Base-by-base conservation (phyloP, 2,888 invertebrate genomes). In the Coremacera marginata region DNA sequence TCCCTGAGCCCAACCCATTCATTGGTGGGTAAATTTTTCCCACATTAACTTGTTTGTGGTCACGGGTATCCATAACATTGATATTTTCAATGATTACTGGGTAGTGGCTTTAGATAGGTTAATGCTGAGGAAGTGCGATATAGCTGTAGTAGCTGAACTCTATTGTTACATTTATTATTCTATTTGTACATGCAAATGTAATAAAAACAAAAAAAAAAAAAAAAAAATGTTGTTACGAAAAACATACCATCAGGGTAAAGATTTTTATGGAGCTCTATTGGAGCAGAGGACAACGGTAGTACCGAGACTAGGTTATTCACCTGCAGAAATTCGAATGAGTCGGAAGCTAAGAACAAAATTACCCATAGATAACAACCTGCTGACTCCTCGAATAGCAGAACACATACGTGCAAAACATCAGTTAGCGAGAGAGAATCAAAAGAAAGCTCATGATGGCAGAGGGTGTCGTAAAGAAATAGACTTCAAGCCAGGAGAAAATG, bases 341-440 rank as follows among this genome's bases (percentile, higher is more conserved):
- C 44, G 63, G 19, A 74, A 74, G 34, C n/a, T 31, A 31, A 65
- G 63, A 11, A 16, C 51, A 27, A 74, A 65, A 65, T n/a, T 67
- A 14, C 67, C 37, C 16, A 52, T 55, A 52, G 55, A 75, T 22
- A 67, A 65, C 27, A 22, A 16, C 9, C 51, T 62, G 44, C 27
- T 65, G 2, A 67, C 19, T 55, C 14, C 65, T 51, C 67, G 55
- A 52, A 52, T 31, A 55, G 9, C 52, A 16, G 37, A 52, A n/a
- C 52, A 74, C 52, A 44, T 51, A 51, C 51, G 14, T 51, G 65
- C 27, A 16, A 65, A 51, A 51, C 52, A 31, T 51, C 34, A 19
- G n/a, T 3, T 34, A 65, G 62, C 31, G 14, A 52, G 65, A 74
- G 25, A 16, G 27, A 51, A 51, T 51, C 31, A 74, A 22, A 49